A percentile compares a stretch with the other conserved stretches of the same genome.
Conservation (phyloP, 2,797 vertebrate species). For the Amphiprion clarkii region DNA sequence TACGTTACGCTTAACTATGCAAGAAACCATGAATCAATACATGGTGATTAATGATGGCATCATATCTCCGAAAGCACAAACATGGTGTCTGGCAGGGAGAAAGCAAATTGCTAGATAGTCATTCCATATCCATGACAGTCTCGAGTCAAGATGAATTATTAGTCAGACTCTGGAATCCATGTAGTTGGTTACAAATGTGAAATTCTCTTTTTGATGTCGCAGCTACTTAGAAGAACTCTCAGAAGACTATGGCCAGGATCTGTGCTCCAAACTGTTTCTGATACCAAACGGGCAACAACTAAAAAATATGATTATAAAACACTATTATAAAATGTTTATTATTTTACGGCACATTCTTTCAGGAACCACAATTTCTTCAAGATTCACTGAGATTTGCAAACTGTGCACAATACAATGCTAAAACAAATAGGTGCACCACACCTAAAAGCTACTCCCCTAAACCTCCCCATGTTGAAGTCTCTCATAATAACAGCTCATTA, state of each 20-base stretch:
- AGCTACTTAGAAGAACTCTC: constrained; percentile 4
- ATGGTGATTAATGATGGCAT: constrained; percentile 62
- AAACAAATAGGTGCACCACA: not conserved
- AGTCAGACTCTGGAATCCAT: constrained; percentile 46
- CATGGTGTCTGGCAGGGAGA: constrained; percentile 29
- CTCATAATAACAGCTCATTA: constrained; percentile 25
- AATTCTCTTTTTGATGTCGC: constrained; percentile 22
- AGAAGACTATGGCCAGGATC: constrained; percentile 3
- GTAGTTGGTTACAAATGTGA: constrained; percentile 25
- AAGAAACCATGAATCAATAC: constrained; percentile 50
- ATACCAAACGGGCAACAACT: constrained; percentile 6
- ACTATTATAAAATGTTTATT: not conserved
- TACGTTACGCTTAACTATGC: constrained; percentile 28
- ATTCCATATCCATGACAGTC: constrained; percentile 31
- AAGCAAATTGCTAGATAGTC: constrained; percentile 46
- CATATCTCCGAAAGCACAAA: constrained; percentile 34
- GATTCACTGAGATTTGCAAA: constrained; percentile 24
- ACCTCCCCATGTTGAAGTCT: constrained; percentile 29
- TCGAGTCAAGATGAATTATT: constrained; percentile 47
- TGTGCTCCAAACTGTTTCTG: not conserved
- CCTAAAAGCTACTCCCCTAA: constrained; percentile 25
- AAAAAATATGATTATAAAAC: not conserved
- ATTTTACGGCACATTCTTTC: not conserved
- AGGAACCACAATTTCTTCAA: not conserved
- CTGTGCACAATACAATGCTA: not conserved